A percentile compares a stretch with the other conserved stretches of the same genome.
Conservation (phyloP, 2,888 invertebrate species). For the Endotricha flammealis region DNA sequence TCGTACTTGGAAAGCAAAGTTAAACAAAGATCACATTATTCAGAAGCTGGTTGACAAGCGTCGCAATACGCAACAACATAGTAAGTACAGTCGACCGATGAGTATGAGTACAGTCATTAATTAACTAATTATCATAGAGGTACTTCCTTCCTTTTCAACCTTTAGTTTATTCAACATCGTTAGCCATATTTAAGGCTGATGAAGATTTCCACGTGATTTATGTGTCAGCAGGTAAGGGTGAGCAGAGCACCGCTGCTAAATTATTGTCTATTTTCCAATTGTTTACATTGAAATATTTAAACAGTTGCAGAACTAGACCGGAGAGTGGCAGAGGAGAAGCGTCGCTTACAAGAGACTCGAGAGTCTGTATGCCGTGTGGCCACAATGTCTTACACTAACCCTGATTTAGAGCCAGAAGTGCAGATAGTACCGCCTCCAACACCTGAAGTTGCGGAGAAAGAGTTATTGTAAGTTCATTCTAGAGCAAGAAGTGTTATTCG, state of each 20-base stretch:
- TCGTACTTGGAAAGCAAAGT: conserved; percentile 63
- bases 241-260: too few relatives aligned
- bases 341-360: conserved; percentile 53
- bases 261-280: too few relatives aligned
- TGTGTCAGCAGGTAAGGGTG: too few relatives aligned
- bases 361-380: conserved; percentile 52
- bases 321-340: conserved; percentile 56
- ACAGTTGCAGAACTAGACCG: conserved; percentile 62
- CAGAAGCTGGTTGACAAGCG: conserved; percentile 67
- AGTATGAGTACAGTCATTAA: too few relatives aligned
- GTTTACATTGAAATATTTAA: too few relatives aligned
- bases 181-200: too few relatives aligned
- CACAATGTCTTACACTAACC: conserved; percentile 10
- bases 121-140: background rate
- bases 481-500: too few relatives aligned
- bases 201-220: too few relatives aligned
- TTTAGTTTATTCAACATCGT: too few relatives aligned
- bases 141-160: too few relatives aligned
- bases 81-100: conserved; percentile 44
- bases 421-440: conserved; percentile 11
- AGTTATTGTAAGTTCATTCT: conserved; percentile 29
- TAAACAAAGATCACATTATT: conserved; percentile 59
- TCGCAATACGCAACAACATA: conserved; percentile 64
- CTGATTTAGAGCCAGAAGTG: background rate
- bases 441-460: conserved; percentile 23